Base-by-base conservation (phyloP, 2,888 invertebrate species). In the Spilarctia lutea region DNA sequence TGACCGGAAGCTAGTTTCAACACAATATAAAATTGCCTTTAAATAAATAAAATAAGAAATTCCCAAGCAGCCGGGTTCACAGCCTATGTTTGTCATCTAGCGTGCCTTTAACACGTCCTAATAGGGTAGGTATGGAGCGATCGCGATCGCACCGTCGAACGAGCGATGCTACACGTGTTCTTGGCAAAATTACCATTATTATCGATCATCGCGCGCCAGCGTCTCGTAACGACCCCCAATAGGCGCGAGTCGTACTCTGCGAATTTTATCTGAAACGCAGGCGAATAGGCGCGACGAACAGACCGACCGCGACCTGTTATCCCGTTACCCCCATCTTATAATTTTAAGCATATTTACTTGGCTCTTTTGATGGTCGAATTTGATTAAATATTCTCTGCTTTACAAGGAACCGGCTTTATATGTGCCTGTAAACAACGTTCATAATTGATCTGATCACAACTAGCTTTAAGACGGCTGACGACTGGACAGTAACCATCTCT, bases 141-240 rank as follows among this genome's bases (percentile, higher is more conserved):
- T 92, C 88, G 88, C 91, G 91, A 94, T 94, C 93, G 90, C 90
- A 86, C 89, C 92, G 88, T 84, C 89, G 89, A 90, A 87, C 90
- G 89, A 89, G 87, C 93, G 94, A 94, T 92, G 92, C 89, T 92
- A 95, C 95, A 95, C 94, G 95, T 95, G 95, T 94, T 93, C 88
- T 86, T 83, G 76, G 89, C 90, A 85, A 94, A 95, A 96, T 95
- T 95, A 95, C 96, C 96, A 96, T 96, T 95, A 95, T 96, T 96
- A 96, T 95, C 95, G 95, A 95, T 94, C 94, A 94, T 95, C 96
- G 92, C 89, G 92, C 93, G 90, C 92, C 90, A 87, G 89, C 89
- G 92, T 91, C 89, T 89, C 88, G 94, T 95, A 94, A 95, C 95
- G 94, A 95, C 93, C 91, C 91, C 90, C 90, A 92, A 94, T 93